phyloP scores from a whole-genome alignment of 2,888 invertebrate genomes.

The Tetragnatha montana region DNA sequence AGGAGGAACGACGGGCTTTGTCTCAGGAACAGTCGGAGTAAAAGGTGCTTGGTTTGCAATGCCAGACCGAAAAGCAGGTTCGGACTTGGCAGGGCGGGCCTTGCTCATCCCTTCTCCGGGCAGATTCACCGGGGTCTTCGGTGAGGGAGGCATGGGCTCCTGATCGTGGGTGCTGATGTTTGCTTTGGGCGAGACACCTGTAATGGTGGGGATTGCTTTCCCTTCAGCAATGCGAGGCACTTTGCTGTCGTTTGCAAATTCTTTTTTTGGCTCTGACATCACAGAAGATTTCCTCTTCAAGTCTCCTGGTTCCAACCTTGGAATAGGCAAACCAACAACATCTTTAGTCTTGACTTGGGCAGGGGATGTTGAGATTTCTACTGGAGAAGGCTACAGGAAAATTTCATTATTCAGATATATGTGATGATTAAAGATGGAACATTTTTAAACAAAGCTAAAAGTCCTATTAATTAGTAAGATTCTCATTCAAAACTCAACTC shows the following conservation, averaged over 20 bases:
- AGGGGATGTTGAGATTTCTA: slow-evolving; percentile 57
- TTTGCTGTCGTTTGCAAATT: slow-evolving; percentile 36
- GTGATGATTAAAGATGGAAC: too few species aligned
- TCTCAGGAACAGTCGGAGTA: slow-evolving; percentile 36
- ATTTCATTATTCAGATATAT: background rate
- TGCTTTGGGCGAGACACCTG: slow-evolving; percentile 32
- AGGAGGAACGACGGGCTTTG: slow-evolving; percentile 14
- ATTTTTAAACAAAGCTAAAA: too few species aligned
- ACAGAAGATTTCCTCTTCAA: slow-evolving; percentile 47
- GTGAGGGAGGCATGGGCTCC: slow-evolving; percentile 33
- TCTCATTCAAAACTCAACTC: too few species aligned
- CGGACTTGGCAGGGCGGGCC: slow-evolving; percentile 13
- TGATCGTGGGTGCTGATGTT: slow-evolving; percentile 21
- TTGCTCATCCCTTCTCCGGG: slow-evolving; percentile 24
- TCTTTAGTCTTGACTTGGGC: slow-evolving; percentile 65
- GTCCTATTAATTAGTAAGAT: too few species aligned
- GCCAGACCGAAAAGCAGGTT: slow-evolving; percentile 29
- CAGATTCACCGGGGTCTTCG: slow-evolving; percentile 27
- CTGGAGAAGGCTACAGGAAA: slow-evolving; percentile 57
- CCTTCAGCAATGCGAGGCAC: slow-evolving; percentile 39
- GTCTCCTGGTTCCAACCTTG: slow-evolving; percentile 62
- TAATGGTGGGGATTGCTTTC: slow-evolving; percentile 61
- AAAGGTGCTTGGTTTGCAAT: slow-evolving; percentile 4
- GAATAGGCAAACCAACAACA: slow-evolving; percentile 57
- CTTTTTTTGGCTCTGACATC: slow-evolving; percentile 36